Conservation (phyloP, 2,888 invertebrate genomes). For the Cephonodes hylas region DNA sequence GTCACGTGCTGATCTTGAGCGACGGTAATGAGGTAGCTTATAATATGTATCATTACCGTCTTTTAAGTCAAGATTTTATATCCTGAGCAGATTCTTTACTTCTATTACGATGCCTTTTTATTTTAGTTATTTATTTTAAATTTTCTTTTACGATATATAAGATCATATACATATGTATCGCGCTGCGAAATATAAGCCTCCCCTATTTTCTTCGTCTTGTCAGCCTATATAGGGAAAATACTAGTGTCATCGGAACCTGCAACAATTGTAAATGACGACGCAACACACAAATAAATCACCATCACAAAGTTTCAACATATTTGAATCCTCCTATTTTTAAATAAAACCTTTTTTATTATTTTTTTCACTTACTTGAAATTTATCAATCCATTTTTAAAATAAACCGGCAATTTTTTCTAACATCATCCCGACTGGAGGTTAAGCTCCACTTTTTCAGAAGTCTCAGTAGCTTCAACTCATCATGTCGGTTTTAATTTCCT, state of each 20-base stretch:
- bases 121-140: no score
- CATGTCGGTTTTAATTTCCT: neutral
- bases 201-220: no score
- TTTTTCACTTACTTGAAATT: neutral
- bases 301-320: no score
- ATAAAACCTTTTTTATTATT: no score
- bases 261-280: no score
- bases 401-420: neutral
- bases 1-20: neutral
- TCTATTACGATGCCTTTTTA: neutral
- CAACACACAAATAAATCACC: no score
- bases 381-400: neutral
- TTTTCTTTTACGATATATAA: no score
- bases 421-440: neutral
- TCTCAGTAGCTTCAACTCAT: neutral
- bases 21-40: neutral
- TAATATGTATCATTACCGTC: neutral
- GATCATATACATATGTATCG: no score
- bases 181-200: no score
- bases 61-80: neutral
- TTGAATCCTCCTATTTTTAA: no score
- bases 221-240: no score
- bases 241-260: no score
- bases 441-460: neutral
- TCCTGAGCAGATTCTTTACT: neutral